A percentile compares a stretch with the other conserved stretches of the same genome.
Conservation (phyloP, 2,113 vertebrate genomes). For the Plestiodon gilberti region DNA sequence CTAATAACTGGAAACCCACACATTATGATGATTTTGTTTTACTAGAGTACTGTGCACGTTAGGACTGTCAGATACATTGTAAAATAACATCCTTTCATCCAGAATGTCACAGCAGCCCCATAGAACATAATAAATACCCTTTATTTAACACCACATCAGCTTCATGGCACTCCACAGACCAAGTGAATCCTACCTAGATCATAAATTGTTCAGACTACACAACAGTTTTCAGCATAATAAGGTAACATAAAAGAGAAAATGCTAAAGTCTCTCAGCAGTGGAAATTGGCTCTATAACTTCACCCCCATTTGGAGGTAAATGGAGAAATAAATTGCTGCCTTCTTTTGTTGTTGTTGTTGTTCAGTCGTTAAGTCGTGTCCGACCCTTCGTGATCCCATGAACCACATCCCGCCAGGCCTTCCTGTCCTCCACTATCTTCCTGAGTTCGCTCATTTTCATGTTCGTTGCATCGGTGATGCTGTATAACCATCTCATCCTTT, state of each 20-base stretch:
- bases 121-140: not conserved
- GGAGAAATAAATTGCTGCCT: not conserved
- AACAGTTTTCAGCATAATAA: constrained; percentile 19
- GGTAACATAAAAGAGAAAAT: not conserved
- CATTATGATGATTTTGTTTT: not conserved
- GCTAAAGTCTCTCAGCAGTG: not conserved
- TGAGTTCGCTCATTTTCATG: too few relatives aligned
- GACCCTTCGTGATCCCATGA: too few relatives aligned
- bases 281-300: not conserved
- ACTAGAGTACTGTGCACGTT: not conserved
- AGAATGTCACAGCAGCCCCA: not conserved
- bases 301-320: not conserved
- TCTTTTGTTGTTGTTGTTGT: too few relatives aligned
- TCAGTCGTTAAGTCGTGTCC: too few relatives aligned
- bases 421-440: too few relatives aligned
- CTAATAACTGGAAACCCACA: not conserved
- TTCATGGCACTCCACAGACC: too few relatives aligned
- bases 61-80: not conserved
- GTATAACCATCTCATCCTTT: too few relatives aligned
- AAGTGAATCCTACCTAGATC: not conserved
- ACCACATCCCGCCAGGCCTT: too few relatives aligned
- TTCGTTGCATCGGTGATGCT: too few relatives aligned
- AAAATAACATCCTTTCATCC: not conserved
- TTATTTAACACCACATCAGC: not conserved
- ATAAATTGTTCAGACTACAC: not conserved